phyloP scores from a whole-genome alignment of 2,113 vertebrate species.

The Albula glossodonta region DNA sequence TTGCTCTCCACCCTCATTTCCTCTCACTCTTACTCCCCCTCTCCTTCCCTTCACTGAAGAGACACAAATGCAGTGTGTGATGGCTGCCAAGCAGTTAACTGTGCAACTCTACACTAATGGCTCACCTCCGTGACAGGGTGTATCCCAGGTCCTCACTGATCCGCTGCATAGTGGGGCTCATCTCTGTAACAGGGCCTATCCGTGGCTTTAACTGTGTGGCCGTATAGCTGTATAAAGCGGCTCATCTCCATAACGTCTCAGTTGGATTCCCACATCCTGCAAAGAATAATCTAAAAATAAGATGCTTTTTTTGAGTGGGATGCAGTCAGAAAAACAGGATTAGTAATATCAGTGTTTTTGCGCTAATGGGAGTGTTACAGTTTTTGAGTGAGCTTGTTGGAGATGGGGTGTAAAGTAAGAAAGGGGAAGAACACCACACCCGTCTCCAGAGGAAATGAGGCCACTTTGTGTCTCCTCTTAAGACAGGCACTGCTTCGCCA shows the following conservation, averaged over 20 bases:
- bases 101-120: constrained; percentile 11
- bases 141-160: neutral
- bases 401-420: neutral
- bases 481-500: neutral
- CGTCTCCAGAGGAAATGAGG: neutral
- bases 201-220: neutral
- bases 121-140: neutral
- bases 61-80: constrained; percentile 46
- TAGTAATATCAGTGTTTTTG: neutral
- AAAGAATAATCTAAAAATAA: neutral
- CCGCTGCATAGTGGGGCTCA: constrained; percentile 2
- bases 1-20: neutral
- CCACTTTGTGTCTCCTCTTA: neutral
- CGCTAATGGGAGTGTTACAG: neutral
- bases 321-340: neutral
- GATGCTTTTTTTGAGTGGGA: neutral
- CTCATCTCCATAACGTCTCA: neutral
- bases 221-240: neutral
- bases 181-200: neutral
- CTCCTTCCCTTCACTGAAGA: constrained; percentile 53
- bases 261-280: neutral
- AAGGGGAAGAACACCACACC: neutral
- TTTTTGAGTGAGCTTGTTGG: neutral
- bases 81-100: neutral
- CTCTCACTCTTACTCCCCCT: neutral